These are phyloP conservation scores for Chlorocebus sabaeus DNA, from an alignment of 2,113 vertebrate species.

Conservation along the genomic window DNA sequence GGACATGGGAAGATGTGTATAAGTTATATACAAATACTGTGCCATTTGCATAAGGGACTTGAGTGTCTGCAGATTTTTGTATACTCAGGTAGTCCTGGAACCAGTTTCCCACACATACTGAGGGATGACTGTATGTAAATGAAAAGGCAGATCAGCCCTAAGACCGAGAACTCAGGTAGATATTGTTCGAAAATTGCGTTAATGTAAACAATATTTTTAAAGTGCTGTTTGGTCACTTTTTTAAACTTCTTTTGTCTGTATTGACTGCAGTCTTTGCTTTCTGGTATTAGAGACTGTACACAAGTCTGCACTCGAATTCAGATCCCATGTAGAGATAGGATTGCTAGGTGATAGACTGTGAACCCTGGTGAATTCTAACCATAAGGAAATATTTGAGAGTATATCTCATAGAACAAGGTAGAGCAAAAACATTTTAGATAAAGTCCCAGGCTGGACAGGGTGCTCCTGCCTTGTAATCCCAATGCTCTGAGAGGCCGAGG, in stretches of 20 bases:
- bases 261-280: neutral
- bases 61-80: neutral
- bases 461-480: too few relatives aligned
- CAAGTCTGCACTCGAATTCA: neutral
- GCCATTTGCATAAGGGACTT: neutral
- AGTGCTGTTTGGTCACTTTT: neutral
- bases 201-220: neutral
- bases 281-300: neutral
- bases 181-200: neutral
- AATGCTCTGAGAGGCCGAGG: too few relatives aligned
- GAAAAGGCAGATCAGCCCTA: neutral
- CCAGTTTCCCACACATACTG: neutral
- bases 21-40: neutral
- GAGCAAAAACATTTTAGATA: neutral
- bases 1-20: neutral
- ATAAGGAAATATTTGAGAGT: neutral
- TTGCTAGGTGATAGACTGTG: neutral
- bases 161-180: neutral
- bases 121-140: neutral
- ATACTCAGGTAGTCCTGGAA: neutral
- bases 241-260: neutral
- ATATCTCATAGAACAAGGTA: neutral
- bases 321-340: neutral
- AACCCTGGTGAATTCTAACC: neutral
- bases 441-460: neutral